Conservation (phyloP, 2,113 vertebrate genomes). For the Phalacrocorax brasilianus region DNA sequence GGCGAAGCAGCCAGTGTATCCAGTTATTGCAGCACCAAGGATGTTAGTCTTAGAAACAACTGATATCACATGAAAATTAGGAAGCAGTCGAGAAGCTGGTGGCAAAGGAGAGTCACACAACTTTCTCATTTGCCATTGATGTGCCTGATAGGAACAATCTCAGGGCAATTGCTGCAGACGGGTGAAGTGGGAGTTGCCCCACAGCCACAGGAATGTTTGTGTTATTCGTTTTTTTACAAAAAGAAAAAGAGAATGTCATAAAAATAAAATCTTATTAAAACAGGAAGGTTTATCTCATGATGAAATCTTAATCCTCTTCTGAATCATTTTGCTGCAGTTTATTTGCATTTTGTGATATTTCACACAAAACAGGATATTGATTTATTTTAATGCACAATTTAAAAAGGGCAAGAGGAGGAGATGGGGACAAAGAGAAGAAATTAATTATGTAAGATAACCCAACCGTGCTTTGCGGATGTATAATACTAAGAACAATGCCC, state of each 20-base stretch:
- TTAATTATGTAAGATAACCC: background rate
- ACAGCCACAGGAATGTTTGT: background rate
- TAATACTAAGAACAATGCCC: background rate
- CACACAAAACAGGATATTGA: background rate
- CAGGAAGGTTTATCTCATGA: background rate
- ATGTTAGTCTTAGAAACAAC: background rate
- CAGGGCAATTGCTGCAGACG: background rate
- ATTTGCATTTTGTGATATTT: slow-evolving; percentile 30
- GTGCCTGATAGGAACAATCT: background rate
- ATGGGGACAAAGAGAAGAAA: background rate
- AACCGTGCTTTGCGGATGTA: background rate
- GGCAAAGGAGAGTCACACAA: background rate
- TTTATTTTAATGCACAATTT: background rate
- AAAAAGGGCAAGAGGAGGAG: background rate
- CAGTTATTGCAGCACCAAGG: background rate
- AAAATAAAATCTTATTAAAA: background rate
- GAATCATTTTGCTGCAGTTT: background rate
- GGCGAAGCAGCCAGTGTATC: background rate
- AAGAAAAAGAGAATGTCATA: background rate
- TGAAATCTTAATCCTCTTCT: background rate
- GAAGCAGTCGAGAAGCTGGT: background rate
- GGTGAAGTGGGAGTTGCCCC: background rate
- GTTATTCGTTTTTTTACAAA: background rate
- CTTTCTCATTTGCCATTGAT: background rate
- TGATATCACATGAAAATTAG: background rate